Base-by-base conservation (phyloP, 2,113 vertebrate genomes). In the Callipepla californica region DNA sequence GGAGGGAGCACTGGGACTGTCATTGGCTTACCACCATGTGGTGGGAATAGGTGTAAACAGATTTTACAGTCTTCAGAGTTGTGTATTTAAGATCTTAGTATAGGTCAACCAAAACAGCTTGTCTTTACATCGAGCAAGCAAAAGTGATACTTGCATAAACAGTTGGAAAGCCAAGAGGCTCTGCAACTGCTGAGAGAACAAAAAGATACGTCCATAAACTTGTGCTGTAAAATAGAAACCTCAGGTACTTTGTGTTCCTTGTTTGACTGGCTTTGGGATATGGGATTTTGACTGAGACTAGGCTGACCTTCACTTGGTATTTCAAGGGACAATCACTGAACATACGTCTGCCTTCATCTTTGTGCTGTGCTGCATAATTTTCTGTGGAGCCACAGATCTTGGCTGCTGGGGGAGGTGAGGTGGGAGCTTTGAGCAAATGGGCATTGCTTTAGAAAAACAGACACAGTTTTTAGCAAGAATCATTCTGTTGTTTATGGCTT, bases 121-220 rank as follows among this genome's bases (percentile, higher is more conserved):
- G 47, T 34, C 73, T 85, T 87, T 83, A 75, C n/a, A 51, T 80
- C 40, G 69, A 66, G 59, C 21, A 90, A 80, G 79, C 47, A 21
- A 80, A 93, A 93, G 59, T 15, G 59, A 59, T 90, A 63, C 36
- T 87, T 89, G 7, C 1, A 44, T 68, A 32, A 75, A 72, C 19
- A 34, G 8, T 15, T 90, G 47, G 57, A 92, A 95, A 92, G 28
- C 36, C 58, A 77, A 85, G 78, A 82, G 26, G 62, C n/a, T 93
- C 28, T 90, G 55, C 1, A 22, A 55, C 15, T 57, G 13, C 10
- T 62, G 51, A 87, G 66, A 73, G 59, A 81, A 90, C 32, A 87
- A 81, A 92, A 84, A 25, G 77, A 55, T 0, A 0, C 28, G 53
- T 93, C 70, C 28, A 21, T 92, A 53, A 80, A n/a, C 40, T 50